These are phyloP conservation scores for Helicoverpa assulta DNA, from an alignment of 2,888 invertebrate species.

Conservation along the genomic window DNA sequence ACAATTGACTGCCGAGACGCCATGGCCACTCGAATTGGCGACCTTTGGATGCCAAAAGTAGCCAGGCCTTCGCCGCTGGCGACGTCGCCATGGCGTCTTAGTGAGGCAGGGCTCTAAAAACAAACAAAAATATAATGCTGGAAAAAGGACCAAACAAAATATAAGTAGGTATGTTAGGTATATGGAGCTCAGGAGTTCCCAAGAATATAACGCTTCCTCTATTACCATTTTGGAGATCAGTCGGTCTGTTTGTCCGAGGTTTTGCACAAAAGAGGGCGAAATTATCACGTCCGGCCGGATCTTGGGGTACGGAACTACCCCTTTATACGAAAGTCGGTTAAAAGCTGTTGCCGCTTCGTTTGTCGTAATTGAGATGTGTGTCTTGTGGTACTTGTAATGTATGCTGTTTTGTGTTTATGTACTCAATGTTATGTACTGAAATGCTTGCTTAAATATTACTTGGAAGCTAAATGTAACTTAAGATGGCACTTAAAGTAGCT, in stretches of 20 bases:
- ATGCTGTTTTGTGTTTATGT: conserved; percentile 1
- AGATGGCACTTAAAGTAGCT: no score
- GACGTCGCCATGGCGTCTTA: no score
- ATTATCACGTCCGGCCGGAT: conserved; percentile 77
- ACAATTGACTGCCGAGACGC: no score
- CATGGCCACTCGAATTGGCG: no score
- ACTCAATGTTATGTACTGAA: not conserved
- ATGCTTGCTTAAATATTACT: not conserved
- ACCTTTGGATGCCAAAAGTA: no score
- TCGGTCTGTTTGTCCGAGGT: conserved; percentile 65
- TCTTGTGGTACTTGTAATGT: conserved; percentile 34
- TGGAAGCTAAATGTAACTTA: no score
- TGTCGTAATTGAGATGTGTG: conserved; percentile 58
- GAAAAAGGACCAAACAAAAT: conserved; percentile 29
- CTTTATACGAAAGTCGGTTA: conserved; percentile 63
- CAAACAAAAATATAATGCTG: conserved; percentile 16
- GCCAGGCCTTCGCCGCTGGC: no score
- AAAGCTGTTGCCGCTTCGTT: conserved; percentile 58
- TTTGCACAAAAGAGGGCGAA: conserved; percentile 73
- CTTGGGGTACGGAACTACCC: conserved; percentile 67
- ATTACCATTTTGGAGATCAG: conserved; percentile 64
- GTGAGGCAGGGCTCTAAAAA: no score
- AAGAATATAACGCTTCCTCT: conserved; percentile 61
- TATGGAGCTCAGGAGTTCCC: conserved; percentile 48
- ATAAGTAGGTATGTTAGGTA: conserved; percentile 31